phyloP scores from a whole-genome alignment of 2,888 invertebrate species.

The Andrena trimmerana region DNA sequence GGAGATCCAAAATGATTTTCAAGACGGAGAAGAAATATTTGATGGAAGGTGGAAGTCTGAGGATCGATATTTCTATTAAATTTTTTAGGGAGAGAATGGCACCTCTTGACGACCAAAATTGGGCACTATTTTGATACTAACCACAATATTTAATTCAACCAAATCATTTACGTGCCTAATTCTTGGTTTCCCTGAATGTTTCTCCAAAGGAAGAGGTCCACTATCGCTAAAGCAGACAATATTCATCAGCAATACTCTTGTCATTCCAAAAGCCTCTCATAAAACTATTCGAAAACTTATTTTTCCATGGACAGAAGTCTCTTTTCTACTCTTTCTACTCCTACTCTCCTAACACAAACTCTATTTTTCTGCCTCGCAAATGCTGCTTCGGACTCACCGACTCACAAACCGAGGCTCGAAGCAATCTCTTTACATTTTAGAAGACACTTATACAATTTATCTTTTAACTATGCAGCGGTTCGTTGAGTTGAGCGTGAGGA shows the following conservation, averaged over 20 bases:
- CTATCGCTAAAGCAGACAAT: conserved; percentile 45
- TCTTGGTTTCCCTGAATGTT: not conserved
- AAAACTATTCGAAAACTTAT: not conserved
- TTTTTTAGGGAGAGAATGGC: not conserved
- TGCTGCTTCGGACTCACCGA: not conserved
- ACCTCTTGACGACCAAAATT: not conserved
- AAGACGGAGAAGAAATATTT: not conserved
- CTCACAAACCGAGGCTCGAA: not conserved
- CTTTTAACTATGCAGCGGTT: not conserved
- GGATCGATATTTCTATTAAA: not conserved
- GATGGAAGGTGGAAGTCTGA: not conserved
- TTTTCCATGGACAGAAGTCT: not conserved
- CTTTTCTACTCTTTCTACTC: not conserved
- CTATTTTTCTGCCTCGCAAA: not conserved
- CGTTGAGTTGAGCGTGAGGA: not conserved
- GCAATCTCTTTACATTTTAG: conserved; percentile 1
- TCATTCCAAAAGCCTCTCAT: not conserved
- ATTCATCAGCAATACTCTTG: conserved; percentile 42
- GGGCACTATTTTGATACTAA: not conserved
- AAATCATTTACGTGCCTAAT: not conserved
- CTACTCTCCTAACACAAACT: not conserved
- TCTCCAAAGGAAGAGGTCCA: not conserved
- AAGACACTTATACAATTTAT: conserved; percentile 6
- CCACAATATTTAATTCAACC: not conserved
- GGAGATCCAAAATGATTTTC: not conserved